Evolutionary conservation across 92 coral and sea anemone species (phyloP).

Genomic region (Phenganax marumi): DNA sequence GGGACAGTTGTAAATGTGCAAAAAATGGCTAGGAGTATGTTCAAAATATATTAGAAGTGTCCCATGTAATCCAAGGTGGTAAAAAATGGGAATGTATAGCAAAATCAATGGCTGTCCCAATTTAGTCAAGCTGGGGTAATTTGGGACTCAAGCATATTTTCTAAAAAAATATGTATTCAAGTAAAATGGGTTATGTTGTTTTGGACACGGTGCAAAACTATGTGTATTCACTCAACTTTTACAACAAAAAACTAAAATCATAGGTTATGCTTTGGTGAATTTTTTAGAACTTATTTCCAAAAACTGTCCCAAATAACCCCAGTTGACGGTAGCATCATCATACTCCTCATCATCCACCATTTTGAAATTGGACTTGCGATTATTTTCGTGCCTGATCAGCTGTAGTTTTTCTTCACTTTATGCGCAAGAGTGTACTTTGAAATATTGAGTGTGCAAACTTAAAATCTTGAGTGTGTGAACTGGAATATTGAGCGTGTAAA

Average conservation of each 20-base stretch:
- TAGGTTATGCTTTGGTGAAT: background rate
- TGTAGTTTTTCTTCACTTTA: too few species aligned
- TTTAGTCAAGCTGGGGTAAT: background rate
- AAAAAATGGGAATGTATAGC: background rate
- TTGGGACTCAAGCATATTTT: constrained; percentile 4
- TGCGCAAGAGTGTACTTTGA: too few species aligned
- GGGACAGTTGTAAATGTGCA: background rate
- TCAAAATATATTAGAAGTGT: background rate
- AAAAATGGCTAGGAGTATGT: background rate
- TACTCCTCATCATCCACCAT: too few species aligned
- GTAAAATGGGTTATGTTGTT: background rate
- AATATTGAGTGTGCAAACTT: too few species aligned
- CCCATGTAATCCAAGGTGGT: background rate
- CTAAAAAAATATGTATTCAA: background rate
- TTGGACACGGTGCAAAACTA: background rate
- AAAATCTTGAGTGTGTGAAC: too few species aligned
- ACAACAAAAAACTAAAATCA: background rate
- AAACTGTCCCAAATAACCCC: background rate
- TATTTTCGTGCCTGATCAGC: too few species aligned
- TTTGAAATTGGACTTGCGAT: too few species aligned
- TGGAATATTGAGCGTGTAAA: too few species aligned
- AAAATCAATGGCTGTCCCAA: constrained; percentile 8
- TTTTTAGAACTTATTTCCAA: background rate
- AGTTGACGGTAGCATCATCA: constrained; percentile 42
- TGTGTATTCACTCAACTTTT: background rate